Conservation (phyloP, 1,140 invertebrate species). For the Caenorhabditis inopinata region DNA sequence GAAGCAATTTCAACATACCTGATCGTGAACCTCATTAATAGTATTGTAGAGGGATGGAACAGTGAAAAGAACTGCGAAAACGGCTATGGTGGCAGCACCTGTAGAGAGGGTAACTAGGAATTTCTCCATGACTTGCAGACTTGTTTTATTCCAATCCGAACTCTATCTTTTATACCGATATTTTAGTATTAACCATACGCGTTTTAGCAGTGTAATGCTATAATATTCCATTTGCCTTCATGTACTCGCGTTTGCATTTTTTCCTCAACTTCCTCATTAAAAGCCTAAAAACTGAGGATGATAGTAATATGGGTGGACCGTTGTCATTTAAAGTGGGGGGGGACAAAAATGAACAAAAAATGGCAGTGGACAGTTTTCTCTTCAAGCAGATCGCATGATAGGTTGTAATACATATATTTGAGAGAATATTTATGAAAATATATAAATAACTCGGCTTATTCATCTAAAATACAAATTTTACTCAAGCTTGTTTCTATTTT, state of each 20-base stretch:
- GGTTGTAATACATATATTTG: too few relatives aligned
- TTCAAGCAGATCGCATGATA: background rate
- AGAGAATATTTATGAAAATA: too few relatives aligned
- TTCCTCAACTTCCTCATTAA: conserved; percentile 1
- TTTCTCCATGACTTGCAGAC: conserved; percentile 25
- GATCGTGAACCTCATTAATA: conserved; percentile 50
- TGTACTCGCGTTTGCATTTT: background rate
- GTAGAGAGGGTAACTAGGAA: background rate
- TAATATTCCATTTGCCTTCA: conserved; percentile 18
- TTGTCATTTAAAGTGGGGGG: too few relatives aligned
- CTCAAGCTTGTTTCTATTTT: too few relatives aligned
- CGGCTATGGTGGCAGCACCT: background rate
- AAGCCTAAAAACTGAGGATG: background rate
- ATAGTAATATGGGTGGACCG: too few relatives aligned
- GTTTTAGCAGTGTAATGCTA: background rate
- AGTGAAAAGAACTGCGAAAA: conserved; percentile 29
- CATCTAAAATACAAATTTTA: too few relatives aligned
- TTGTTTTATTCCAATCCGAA: too few relatives aligned
- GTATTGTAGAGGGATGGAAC: conserved; percentile 46
- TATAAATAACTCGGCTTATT: too few relatives aligned
- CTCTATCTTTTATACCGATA: conserved; percentile 9
- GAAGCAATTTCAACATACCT: background rate
- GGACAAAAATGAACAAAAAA: background rate
- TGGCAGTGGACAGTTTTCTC: background rate
- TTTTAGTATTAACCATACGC: background rate